phyloP scores from a whole-genome alignment of 2,888 invertebrate genomes.

The Bellardia bayeri region DNA sequence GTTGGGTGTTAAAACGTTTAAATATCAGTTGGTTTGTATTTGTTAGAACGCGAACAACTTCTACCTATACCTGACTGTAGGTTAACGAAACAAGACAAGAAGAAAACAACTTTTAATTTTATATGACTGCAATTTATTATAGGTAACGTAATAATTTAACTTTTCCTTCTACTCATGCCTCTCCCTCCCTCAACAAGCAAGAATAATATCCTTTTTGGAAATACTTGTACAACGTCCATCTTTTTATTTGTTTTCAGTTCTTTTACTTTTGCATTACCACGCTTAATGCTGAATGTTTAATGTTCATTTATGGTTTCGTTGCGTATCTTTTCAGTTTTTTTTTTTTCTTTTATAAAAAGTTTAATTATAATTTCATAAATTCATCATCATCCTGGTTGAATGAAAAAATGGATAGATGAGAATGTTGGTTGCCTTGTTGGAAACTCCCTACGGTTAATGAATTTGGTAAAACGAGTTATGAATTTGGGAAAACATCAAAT shows the following conservation, averaged over 20 bases:
- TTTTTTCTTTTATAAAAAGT: constrained; percentile 79
- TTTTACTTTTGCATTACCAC: constrained; percentile 29
- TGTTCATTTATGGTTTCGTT: constrained; percentile 82
- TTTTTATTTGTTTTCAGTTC: neutral
- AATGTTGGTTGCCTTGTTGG: constrained; percentile 6
- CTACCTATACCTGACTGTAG: neutral
- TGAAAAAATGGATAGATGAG: neutral
- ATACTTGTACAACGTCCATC: constrained; percentile 46
- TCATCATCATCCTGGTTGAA: constrained; percentile 67
- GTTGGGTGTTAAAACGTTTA: constrained; percentile 75
- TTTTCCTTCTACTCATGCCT: neutral
- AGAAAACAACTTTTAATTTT: constrained; percentile 56
- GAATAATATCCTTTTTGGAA: constrained; percentile 44
- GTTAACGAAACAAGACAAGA: neutral
- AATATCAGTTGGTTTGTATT: constrained; percentile 9
- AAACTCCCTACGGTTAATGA: constrained; percentile 71
- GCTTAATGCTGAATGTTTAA: constrained; percentile 74
- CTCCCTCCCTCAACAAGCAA: neutral
- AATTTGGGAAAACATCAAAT: constrained; percentile 70
- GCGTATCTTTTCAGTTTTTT: constrained; percentile 71
- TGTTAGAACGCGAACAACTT: neutral
- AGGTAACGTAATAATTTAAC: constrained; percentile 70
- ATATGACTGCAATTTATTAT: constrained; percentile 75
- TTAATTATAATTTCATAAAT: constrained; percentile 78
- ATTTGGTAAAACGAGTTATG: constrained; percentile 72